Evolutionary conservation across 2,888 invertebrate species (phyloP), one percentile per base, ranked within the genome.

Genomic region (Fragum fragum): DNA sequence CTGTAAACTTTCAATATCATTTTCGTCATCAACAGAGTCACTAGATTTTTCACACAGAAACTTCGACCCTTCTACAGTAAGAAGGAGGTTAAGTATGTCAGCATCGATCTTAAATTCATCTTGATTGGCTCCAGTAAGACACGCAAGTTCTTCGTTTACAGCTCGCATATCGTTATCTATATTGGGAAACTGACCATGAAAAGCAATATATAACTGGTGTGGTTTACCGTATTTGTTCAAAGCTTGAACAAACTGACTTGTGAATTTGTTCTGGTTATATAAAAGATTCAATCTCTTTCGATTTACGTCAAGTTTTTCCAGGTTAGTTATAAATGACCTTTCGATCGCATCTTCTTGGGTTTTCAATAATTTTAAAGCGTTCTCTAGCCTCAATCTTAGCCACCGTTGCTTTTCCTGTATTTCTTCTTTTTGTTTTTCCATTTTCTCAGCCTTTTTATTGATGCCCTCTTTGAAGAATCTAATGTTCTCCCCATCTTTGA

Each of bases 301-400:
- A 36, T 32, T 28, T 6, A 29, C 14, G 36, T 32, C n/a, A n/a
- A 63, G 18, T 9, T 32, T 32, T n/a, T 16, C 23, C 11, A 63
- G 63, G 9, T 32, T 32, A 7, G 6, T 63, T n/a, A 18, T 28
- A 36, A 29, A 63, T 9, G 63, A 63, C 21, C n/a, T 32, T 32
- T 28, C 21, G 16, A 32, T 29, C 32, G 14, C 14, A 18, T 18
- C 36, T 32, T 63, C 63, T 18, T 32, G 63, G 16, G 1, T 9
- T 36, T 32, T 23, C 16, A 63, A n/a, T 16, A 32, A 32, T n/a
- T 36, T 18, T 28, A 63, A 18, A 9, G 32, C 63, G 9, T 63
- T 63, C 32, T 63, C 63, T n/a, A 63, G n/a, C 32, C 28, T 32
- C 32, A 36, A 21, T 63, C n/a, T 63, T 32, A 63, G 9, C 16